Evolutionary conservation across 2,113 vertebrate genomes (phyloP).

Genomic region (Corythaixoides concolor): DNA sequence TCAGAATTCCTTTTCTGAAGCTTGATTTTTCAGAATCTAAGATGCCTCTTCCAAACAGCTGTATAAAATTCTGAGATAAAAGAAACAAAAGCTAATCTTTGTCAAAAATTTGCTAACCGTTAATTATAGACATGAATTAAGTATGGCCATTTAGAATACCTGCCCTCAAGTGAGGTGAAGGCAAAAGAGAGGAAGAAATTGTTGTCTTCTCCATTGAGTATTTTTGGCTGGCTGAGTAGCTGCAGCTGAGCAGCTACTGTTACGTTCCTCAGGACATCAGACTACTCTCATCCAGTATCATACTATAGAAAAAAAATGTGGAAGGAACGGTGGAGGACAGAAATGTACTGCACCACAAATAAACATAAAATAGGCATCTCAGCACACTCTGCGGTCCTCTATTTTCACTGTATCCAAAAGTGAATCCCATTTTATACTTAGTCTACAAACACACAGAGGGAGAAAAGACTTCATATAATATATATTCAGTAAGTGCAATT

Average conservation of each 20-base stretch:
- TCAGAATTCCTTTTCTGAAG: neutral
- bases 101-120: neutral
- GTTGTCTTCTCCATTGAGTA: neutral
- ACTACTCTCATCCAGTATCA: neutral
- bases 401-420: neutral
- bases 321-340: neutral
- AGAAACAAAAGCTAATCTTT: neutral
- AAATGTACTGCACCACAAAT: neutral
- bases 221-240: neutral
- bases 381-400: accelerated
- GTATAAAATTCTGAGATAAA: neutral
- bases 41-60: neutral
- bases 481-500: neutral
- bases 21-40: neutral
- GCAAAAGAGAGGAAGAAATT: neutral
- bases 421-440: neutral
- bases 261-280: neutral
- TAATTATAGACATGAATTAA: neutral
- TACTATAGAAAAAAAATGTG: neutral
- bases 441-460: neutral
- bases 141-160: neutral
- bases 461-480: neutral
- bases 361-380: neutral
- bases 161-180: neutral
- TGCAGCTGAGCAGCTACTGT: neutral